A percentile compares a stretch with the other conserved stretches of the same genome.
Evolutionary conservation across 2,113 vertebrate species (phyloP).

Genomic region (Pelecanus crispus): DNA sequence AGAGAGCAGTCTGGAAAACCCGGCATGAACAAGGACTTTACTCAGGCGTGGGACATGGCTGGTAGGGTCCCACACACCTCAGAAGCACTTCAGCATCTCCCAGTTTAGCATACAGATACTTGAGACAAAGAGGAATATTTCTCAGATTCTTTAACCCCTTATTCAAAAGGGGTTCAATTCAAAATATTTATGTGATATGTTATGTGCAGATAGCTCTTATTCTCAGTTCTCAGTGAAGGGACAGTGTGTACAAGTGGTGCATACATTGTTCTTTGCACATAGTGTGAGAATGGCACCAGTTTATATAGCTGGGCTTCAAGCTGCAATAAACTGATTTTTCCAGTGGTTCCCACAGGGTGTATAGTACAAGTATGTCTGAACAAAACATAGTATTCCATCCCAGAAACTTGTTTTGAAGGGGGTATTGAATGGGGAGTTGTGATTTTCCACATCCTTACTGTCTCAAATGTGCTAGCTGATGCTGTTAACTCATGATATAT

Average conservation of each 20-base stretch:
- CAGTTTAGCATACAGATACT: background rate
- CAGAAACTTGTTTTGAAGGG: background rate
- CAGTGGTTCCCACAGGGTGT: background rate
- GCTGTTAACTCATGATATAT: background rate
- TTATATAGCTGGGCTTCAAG: background rate
- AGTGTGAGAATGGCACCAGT: background rate
- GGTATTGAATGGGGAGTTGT: background rate
- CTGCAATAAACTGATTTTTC: background rate
- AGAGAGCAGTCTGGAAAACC: background rate
- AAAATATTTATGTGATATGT: background rate
- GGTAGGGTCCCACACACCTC: background rate
- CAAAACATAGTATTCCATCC: background rate
- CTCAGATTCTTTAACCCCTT: background rate
- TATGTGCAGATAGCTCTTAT: background rate
- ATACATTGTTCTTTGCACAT: background rate
- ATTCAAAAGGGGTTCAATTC: too few relatives aligned
- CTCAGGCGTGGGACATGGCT: background rate
- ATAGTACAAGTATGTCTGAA: background rate
- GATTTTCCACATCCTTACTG: background rate
- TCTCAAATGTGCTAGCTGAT: background rate
- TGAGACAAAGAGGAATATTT: background rate
- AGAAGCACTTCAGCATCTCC: background rate
- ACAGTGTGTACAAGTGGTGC: fast-evolving
- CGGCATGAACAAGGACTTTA: background rate
- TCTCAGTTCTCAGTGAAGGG: background rate